Evolutionary conservation across 2,797 vertebrate genomes (phyloP), one percentile per base, ranked within the genome.

Genomic region (Pseudotriccus pelzelni): DNA sequence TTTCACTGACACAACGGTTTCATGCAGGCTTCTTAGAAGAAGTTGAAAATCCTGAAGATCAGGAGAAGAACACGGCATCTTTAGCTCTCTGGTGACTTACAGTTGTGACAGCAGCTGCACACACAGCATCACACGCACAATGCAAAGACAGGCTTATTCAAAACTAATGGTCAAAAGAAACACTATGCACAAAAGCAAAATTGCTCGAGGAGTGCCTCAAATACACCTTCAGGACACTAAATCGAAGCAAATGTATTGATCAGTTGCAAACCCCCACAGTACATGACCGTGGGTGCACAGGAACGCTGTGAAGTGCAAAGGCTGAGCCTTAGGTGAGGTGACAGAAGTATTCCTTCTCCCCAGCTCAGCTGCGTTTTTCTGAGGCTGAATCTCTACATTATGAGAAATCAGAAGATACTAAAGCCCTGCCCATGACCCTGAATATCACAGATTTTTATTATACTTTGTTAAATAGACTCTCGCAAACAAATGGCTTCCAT

Each of bases 71-170:
- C 20, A 27, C 4, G 18, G 18, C 14, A 1, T 12, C 7, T 39
- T 79, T 55, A 62, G 12, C 19, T 39, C 41, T 72, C n/a, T 47
- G 24, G 11, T 3, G 43, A 76, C 79, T 41, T n/a, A 30, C 9
- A 39, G 22, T 6, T 34, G 17, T 15, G 27, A 78, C 44, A 21
- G 60, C 56, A 60, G 28, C 0, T 43, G 9, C 47, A 80, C 36
- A 46, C 19, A n/a, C 1, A 11, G n/a, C 30, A 53, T 10, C 30
- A 27, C 0, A 0, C 8, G 0, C 9, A 16, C 43, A 56, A 17
- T 1, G 6, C 6, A 4, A 75, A 83, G 25, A 69, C 17, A 53
- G 10, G 20, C 28, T 49, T 16, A 21, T 0, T 27, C 1, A 60
- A 79, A 79, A 88, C 30, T 14, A 50, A 32, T 0, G 13, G 10